Percentiles rank a stretch among this genome's conserved stretches.
Conservation (phyloP, 2,888 invertebrate genomes). For the Heteromurus nitidus region DNA sequence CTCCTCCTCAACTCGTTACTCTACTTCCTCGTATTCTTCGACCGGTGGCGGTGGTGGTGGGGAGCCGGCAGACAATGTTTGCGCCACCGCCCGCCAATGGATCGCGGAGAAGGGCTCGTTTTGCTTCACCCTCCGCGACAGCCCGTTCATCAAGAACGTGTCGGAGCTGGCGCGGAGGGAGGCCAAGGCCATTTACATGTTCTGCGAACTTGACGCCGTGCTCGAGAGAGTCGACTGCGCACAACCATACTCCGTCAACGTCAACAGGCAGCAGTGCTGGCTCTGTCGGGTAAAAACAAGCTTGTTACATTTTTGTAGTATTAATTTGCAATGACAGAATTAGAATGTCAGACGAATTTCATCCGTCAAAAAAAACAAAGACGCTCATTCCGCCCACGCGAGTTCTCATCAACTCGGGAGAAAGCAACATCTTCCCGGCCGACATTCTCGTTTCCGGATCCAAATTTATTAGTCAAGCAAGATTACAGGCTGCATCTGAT, state of each 20-base stretch:
- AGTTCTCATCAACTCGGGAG: too few species aligned
- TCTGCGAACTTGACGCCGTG: slow-evolving; percentile 71
- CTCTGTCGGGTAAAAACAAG: slow-evolving; percentile 72
- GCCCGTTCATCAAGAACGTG: slow-evolving; percentile 66
- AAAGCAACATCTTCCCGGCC: too few species aligned
- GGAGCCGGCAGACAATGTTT: slow-evolving; percentile 19
- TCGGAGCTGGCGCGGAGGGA: slow-evolving; percentile 64
- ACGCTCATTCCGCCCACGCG: too few species aligned
- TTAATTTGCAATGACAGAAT: too few species aligned
- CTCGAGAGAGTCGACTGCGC: slow-evolving; percentile 71
- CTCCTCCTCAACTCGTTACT: background rate
- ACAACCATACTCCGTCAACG: slow-evolving; percentile 72
- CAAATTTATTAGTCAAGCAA: too few species aligned
- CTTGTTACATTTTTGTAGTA: too few species aligned
- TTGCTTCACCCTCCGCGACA: slow-evolving; percentile 67
- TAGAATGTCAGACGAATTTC: too few species aligned
- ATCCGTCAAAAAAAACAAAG: too few species aligned
- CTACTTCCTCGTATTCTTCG: background rate
- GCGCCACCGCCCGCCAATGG: slow-evolving; percentile 65
- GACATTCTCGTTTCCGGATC: too few species aligned
- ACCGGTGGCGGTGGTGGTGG: slow-evolving; percentile 2
- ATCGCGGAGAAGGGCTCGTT: slow-evolving; percentile 60
- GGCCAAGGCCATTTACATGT: slow-evolving; percentile 64
- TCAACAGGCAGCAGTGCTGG: slow-evolving; percentile 65
- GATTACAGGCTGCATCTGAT: too few species aligned